These are phyloP conservation scores for Xiphorhynchus elegans DNA, from an alignment of 2,113 vertebrate genomes.

Conservation along the genomic window DNA sequence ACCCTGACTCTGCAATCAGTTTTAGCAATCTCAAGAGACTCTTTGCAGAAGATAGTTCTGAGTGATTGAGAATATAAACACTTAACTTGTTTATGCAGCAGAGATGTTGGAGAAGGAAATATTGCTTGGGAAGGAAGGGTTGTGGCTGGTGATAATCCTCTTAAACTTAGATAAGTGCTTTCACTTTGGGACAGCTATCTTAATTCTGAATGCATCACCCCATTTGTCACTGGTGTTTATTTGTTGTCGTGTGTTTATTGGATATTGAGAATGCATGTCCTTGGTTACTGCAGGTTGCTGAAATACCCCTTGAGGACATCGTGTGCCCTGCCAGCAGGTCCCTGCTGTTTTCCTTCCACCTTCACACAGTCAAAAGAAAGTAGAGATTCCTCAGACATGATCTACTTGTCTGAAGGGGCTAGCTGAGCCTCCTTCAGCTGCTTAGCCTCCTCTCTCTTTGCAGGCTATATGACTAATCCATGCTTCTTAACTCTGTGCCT, in stretches of 20 bases:
- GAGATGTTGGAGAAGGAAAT: background rate
- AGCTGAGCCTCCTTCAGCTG: background rate
- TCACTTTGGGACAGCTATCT: background rate
- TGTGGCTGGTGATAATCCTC: background rate
- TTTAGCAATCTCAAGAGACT: background rate
- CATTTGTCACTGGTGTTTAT: background rate
- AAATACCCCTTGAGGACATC: background rate
- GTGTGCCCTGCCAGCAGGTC: background rate
- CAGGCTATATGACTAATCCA: background rate
- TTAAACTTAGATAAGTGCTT: background rate
- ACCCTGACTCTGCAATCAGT: background rate
- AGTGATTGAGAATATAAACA: background rate
- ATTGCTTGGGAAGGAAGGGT: background rate
- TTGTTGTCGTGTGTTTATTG: background rate
- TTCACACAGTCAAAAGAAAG: background rate
- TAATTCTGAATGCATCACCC: background rate
- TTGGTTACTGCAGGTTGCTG: background rate
- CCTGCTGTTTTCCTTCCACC: background rate
- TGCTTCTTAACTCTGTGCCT: background rate
- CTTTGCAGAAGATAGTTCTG: background rate
- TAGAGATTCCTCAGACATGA: background rate
- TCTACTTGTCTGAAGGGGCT: background rate
- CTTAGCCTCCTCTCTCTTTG: background rate
- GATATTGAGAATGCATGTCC: background rate
- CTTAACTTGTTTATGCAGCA: conserved; percentile 11